Base-by-base conservation (phyloP, 2,888 invertebrate species). In the Agriopis marginaria region DNA sequence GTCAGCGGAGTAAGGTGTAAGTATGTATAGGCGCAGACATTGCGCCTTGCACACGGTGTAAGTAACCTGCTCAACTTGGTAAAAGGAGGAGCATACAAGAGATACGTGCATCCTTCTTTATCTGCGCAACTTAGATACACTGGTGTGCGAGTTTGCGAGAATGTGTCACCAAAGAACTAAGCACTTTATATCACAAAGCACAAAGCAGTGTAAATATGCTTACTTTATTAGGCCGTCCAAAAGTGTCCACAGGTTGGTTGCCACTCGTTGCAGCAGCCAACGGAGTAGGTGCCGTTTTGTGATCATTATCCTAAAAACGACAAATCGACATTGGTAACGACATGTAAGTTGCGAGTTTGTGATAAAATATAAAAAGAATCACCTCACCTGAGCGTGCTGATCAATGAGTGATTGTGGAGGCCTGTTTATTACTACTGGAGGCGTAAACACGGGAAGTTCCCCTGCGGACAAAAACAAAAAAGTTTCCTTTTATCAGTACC, bases 391-490 rank as follows among this genome's bases (percentile, higher is more conserved):
- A n/a, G 89, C 76, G 78, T 92, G 90, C 50, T 90, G 77, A 71
- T 93, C 92, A 68, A 92, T 88, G 3, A 92, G 86, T 2, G 92
- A 90, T 65, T 92, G 91, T 1, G 93, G 93, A 14, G 94, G 94
- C 51, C 92, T 85, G 72, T 91, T 92, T 74, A 94, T 92, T 1
- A 94, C 93, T 12, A 94, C 92, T 0, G 94, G 94, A 4, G 94
- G 93, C 5, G 91, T 91, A 69, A 94, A 94, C 17, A 90, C 86
- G 0, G 94, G 93, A 17, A 93, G 83, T 70, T 93, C 92, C 78
- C 86, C 94, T 94, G 79, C 0, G 40, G 8, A 44, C 3, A 40
- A 17, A 11, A 54, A 42, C 14, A 23, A 0, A 14, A 69, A 5
- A 23, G 17, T 23, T 23, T 23, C 17, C 17, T 23, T 23, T 23